These are phyloP conservation scores for Apis mellifera DNA, from an alignment of 1,140 invertebrate genomes.

Conservation along the genomic window Amel_HAv3.1 CM009940.2:3769001-3769500, in stretches of 20 bases:
- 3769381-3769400: too few species aligned
- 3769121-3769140: constrained; percentile 59
- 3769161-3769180: constrained; percentile 62
- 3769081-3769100: constrained; percentile 32
- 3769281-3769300: constrained; percentile 44
- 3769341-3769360: not conserved
- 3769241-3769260: constrained; percentile 65
- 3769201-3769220: constrained; percentile 64
- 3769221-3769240: constrained; percentile 58
- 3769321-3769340: constrained; percentile 2
- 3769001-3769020: not conserved
- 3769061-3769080: constrained; percentile 20
- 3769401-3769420: too few species aligned
- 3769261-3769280: constrained; percentile 48
- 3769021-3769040: not conserved
- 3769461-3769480: too few species aligned
- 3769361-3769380: not conserved
- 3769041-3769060: constrained; percentile 15
- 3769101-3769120: constrained; percentile 58
- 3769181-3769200: constrained; percentile 70
- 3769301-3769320: not conserved
- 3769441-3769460: too few species aligned
- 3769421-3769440: too few species aligned
- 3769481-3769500: too few species aligned
- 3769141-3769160: constrained; percentile 44